Evolutionary conservation across 2,113 vertebrate genomes (phyloP).

Genomic region (Albula glossodonta): DNA sequence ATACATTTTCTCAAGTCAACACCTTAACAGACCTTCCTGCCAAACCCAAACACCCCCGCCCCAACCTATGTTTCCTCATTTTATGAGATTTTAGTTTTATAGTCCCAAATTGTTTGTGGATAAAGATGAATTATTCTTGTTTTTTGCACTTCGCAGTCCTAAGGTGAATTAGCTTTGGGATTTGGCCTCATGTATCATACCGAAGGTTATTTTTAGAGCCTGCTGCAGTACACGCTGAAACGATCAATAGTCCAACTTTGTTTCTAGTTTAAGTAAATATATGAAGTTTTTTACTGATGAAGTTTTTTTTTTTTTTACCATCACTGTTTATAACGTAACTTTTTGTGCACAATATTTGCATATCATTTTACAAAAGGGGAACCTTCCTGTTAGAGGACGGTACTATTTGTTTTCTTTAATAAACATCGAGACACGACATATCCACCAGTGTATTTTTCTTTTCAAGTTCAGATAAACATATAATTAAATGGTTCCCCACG

Average conservation of each 20-base stretch:
- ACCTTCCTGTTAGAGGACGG: background rate
- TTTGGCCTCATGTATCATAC: constrained; percentile 11
- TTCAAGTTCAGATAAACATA: constrained; percentile 25
- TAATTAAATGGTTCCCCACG: background rate
- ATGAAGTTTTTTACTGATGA: background rate
- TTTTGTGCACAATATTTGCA: constrained; percentile 20
- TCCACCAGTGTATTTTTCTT: constrained; percentile 25
- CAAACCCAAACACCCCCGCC: background rate
- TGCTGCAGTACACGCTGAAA: background rate
- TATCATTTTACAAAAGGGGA: constrained; percentile 5
- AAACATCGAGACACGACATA: constrained; percentile 23
- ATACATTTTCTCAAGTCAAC: constrained; percentile 22
- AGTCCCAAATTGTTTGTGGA: constrained; percentile 9
- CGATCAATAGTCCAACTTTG: constrained; percentile 7
- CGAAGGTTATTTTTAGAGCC: constrained; percentile 19
- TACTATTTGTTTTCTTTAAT: constrained; percentile 38
- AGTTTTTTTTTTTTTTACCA: background rate
- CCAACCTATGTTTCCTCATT: constrained; percentile 8
- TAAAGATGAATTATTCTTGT: constrained; percentile 32
- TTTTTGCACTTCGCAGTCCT: constrained; percentile 13
- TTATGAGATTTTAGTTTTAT: constrained; percentile 32
- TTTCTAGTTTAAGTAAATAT: constrained; percentile 14
- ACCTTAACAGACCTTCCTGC: constrained; percentile 19
- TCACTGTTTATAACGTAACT: constrained; percentile 12
- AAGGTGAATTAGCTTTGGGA: constrained; percentile 30